Percentiles rank a stretch among this genome's conserved stretches.
Evolutionary conservation across 2,888 invertebrate species (phyloP).

Genomic region (Clusia tigrina): DNA sequence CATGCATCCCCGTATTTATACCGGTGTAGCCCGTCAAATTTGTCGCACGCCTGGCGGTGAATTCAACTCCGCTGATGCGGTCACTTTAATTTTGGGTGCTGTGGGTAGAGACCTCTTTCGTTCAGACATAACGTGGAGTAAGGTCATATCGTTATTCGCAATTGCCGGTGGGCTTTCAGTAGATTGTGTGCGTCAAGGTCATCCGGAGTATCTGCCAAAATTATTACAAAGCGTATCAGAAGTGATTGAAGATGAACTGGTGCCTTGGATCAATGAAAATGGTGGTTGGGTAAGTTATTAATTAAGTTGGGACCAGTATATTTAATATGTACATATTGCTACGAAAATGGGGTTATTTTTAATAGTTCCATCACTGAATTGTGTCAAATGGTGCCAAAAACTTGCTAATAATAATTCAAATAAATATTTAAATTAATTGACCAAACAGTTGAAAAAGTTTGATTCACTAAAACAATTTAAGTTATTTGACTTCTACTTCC

Average conservation of each 20-base stretch:
- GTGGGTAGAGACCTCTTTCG: slow-evolving; percentile 77
- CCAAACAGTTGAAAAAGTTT: no score
- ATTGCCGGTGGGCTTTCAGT: slow-evolving; percentile 84
- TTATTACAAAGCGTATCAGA: slow-evolving; percentile 79
- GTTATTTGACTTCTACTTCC: no score
- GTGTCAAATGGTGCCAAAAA: no score
- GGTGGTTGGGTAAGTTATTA: slow-evolving; percentile 87
- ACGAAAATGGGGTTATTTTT: no score
- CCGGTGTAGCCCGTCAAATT: slow-evolving; percentile 77
- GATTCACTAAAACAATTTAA: no score
- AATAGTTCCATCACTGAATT: no score
- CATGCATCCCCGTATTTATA: slow-evolving; percentile 78
- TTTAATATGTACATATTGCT: slow-evolving; percentile 16
- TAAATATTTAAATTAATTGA: no score
- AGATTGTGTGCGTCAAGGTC: slow-evolving; percentile 78
- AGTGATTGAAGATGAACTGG: slow-evolving; percentile 74
- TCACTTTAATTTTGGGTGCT: slow-evolving; percentile 68
- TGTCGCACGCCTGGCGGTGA: slow-evolving; percentile 70
- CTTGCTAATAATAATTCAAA: no score
- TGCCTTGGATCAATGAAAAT: slow-evolving; percentile 81
- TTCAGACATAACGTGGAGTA: slow-evolving; percentile 80
- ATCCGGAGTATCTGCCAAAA: slow-evolving; percentile 79
- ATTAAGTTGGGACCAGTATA: neutral
- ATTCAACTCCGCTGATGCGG: slow-evolving; percentile 65
- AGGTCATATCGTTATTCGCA: slow-evolving; percentile 81